These are phyloP conservation scores for Eremophila alpestris DNA, from an alignment of 2,797 vertebrate species.

Conservation along the genomic window DNA sequence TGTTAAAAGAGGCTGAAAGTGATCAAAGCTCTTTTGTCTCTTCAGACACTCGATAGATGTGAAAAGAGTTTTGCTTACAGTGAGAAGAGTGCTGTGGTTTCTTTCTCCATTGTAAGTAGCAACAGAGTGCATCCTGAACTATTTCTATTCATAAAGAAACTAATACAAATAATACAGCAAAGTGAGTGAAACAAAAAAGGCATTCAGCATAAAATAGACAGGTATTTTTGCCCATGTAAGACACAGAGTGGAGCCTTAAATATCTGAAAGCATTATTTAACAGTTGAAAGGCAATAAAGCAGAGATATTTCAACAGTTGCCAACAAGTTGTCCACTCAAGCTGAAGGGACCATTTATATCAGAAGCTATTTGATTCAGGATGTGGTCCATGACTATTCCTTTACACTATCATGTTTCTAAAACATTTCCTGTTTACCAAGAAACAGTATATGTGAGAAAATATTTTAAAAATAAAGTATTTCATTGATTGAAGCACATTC, in stretches of 20 bases:
- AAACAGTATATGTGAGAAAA: not conserved
- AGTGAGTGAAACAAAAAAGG: not conserved
- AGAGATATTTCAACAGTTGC: not conserved
- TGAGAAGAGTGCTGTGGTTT: slow-evolving; percentile 49
- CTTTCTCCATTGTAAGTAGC: slow-evolving; percentile 27
- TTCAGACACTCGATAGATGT: slow-evolving; percentile 56
- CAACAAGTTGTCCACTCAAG: not conserved
- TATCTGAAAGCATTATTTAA: not conserved
- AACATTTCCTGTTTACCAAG: not conserved
- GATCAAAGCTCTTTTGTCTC: slow-evolving; percentile 68
- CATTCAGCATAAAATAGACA: not conserved
- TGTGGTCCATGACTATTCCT: not conserved
- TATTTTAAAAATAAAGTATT: not conserved
- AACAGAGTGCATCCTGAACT: not conserved
- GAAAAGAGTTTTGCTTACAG: slow-evolving; percentile 28
- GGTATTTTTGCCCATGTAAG: not conserved
- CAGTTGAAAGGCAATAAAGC: not conserved
- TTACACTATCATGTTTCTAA: not conserved
- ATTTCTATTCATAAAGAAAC: not conserved
- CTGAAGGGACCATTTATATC: not conserved
- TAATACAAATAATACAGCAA: not conserved
- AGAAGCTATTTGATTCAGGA: not conserved
- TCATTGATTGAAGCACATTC: not conserved
- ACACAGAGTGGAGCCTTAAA: not conserved
- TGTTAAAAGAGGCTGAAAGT: slow-evolving; percentile 65